Conservation (phyloP, 2,888 invertebrate species). For the Stenurella melanura region DNA sequence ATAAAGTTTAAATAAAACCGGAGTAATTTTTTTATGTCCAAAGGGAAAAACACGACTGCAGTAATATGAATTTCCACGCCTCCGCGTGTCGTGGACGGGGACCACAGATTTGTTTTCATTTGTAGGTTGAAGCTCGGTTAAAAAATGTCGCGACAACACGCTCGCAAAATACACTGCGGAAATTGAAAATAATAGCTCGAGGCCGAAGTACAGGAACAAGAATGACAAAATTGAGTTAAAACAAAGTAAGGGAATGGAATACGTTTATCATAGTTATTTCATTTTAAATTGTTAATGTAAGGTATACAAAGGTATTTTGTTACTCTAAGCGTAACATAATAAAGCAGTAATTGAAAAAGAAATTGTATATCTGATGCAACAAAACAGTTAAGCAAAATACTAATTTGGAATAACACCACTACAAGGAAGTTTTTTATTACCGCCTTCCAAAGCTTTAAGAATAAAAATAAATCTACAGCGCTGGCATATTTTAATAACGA, state of each 20-base stretch:
- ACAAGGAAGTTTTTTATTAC: too few species aligned
- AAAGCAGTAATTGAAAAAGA: constrained; percentile 15
- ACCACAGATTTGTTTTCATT: constrained; percentile 64
- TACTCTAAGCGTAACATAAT: constrained; percentile 1
- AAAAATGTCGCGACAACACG: constrained; percentile 58
- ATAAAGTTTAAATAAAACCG: neutral
- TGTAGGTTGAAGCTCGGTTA: constrained; percentile 54
- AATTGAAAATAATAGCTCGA: constrained; percentile 69
- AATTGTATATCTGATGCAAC: constrained; percentile 15
- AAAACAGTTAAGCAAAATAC: neutral
- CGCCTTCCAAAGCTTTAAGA: too few species aligned
- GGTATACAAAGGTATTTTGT: constrained; percentile 43
- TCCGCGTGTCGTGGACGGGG: constrained; percentile 22
- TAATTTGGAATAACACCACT: too few species aligned
- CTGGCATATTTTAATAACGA: too few species aligned
- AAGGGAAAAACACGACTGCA: neutral
- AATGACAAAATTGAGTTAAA: constrained; percentile 67
- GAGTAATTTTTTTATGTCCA: constrained; percentile 10
- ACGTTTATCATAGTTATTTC: constrained; percentile 58
- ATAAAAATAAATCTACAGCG: too few species aligned
- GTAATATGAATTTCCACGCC: constrained; percentile 27
- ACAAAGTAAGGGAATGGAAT: constrained; percentile 64
- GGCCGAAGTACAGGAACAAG: constrained; percentile 52
- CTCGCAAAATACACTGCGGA: constrained; percentile 65
- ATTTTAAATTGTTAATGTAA: constrained; percentile 56